Base-by-base conservation (phyloP, 2,113 vertebrate species). In the Otolemur garnettii region DNA sequence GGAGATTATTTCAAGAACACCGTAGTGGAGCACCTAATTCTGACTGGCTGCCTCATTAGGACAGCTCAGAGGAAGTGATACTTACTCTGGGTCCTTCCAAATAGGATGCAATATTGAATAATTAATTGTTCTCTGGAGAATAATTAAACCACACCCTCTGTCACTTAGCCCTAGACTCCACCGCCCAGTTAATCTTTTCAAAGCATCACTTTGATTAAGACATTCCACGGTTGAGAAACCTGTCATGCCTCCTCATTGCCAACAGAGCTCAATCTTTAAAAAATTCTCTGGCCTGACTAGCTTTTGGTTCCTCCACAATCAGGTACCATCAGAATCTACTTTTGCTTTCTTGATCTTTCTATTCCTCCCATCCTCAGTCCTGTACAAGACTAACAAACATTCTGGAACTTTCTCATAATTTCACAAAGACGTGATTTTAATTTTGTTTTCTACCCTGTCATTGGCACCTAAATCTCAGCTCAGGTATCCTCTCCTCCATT, bases 171-270 rank as follows among this genome's bases (percentile, higher is more conserved):
- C 80, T 93, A 38, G 33, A 92, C 55, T 59, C n/a, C 9, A 69
- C 64, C 92, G 62, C 64, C 81, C 35, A 92, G 35, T 30, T 94
- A 87, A 90, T 90, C 83, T 83, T 96, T 60, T 55, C 69, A 77
- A 77, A 92, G 57, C 38, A 64, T 33, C 50, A 26, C 53, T 79
- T 79, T 90, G 69, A 85, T 86, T 71, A 69, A 94, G 82, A 88
- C 45, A 95, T 72, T 95, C 57, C 69, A 26, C 30, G 68, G 22
- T 90, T 93, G 87, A 90, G 92, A 97, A 96, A 96, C 74, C 62
- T 94, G 19, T 86, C 50, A 62, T 72, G 87, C 78, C 30, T 87
- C 57, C 38, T 94, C 69, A 53, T 1, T 90, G 62, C 93, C 74
- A 95, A 93, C 13, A 78, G 50, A 91, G 86, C 11, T 69, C 86